Evolutionary conservation across 2,888 invertebrate species (phyloP).

Genomic region (Heliconius aoede): DNA sequence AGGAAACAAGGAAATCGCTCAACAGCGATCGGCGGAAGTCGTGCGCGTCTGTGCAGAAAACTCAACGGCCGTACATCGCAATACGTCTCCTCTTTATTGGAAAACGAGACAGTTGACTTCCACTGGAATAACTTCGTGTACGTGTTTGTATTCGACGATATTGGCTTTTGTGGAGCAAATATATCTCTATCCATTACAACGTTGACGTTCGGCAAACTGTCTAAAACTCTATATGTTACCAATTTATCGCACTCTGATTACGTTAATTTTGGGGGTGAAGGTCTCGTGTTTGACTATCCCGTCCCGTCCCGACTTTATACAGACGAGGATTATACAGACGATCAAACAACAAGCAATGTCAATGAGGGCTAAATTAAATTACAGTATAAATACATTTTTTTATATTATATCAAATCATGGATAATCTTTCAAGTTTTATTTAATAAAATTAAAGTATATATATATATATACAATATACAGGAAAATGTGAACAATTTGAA

Average conservation of each 20-base stretch:
- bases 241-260: constrained; percentile 31
- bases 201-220: constrained; percentile 42
- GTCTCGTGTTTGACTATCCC: constrained; percentile 16
- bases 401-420: neutral
- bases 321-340: neutral
- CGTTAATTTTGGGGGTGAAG: constrained; percentile 26
- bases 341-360: constrained; percentile 3
- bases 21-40: constrained; percentile 53
- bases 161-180: constrained; percentile 71
- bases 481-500: too few relatives aligned
- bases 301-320: neutral
- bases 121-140: constrained; percentile 68
- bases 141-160: constrained; percentile 71
- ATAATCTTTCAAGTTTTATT: neutral
- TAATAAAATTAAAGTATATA: too few relatives aligned
- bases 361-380: neutral
- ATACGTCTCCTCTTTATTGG: constrained; percentile 77
- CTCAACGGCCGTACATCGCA: constrained; percentile 74
- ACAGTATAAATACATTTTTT: neutral
- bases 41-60: constrained; percentile 74
- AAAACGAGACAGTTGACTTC: constrained; percentile 77
- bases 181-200: constrained; percentile 55
- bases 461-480: too few relatives aligned
- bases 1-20: constrained; percentile 53
- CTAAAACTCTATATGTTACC: constrained; percentile 26